Evolutionary conservation across 2,113 vertebrate species (phyloP).

Genomic region (Xenopus borealis): DNA sequence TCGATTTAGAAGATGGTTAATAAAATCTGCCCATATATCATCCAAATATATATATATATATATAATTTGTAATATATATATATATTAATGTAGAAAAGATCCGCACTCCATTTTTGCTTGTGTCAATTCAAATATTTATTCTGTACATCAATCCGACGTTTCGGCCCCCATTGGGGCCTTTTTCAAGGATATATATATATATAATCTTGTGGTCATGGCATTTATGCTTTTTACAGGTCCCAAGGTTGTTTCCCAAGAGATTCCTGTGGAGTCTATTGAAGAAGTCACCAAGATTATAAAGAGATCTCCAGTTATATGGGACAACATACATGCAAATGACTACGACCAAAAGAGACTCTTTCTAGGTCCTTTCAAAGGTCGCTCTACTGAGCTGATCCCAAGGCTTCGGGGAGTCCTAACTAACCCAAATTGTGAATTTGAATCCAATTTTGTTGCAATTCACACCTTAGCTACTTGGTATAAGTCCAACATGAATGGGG

Average conservation of each 20-base stretch:
- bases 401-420: constrained; percentile 93
- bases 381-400: constrained; percentile 95
- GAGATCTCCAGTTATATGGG: constrained; percentile 94
- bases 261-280: constrained; percentile 94
- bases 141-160: too few relatives aligned
- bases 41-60: too few relatives aligned
- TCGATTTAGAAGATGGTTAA: too few relatives aligned
- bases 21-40: too few relatives aligned
- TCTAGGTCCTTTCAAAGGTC: constrained; percentile 94
- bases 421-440: constrained; percentile 99
- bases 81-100: too few relatives aligned
- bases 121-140: too few relatives aligned
- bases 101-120: too few relatives aligned
- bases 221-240: constrained; percentile 72
- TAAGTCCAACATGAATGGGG: constrained; percentile 97
- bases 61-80: too few relatives aligned
- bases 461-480: constrained; percentile 98
- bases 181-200: too few relatives aligned
- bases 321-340: constrained; percentile 98
- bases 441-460: constrained; percentile 95
- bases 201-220: too few relatives aligned
- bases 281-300: constrained; percentile 93
- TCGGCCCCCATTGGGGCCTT: too few relatives aligned
- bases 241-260: constrained; percentile 98
- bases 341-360: constrained; percentile 98